phyloP scores from a whole-genome alignment of 2,888 invertebrate genomes.

The Xestoiulus laeticollis region DNA sequence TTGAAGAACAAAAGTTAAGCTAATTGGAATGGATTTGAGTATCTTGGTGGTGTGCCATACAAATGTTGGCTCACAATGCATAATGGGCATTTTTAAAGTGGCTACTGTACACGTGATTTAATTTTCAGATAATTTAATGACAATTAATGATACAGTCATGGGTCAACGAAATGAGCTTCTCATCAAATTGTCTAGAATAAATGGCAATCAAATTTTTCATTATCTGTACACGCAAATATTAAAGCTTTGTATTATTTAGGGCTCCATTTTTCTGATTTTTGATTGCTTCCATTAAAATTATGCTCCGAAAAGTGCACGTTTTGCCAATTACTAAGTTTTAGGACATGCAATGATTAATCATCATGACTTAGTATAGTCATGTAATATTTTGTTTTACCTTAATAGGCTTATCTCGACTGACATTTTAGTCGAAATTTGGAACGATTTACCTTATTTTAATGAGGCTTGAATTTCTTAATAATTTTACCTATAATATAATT shows the following conservation, averaged over 20 bases:
- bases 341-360: conserved; percentile 27
- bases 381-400: neutral
- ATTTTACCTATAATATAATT: too few relatives aligned
- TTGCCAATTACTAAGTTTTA: neutral
- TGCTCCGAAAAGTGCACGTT: conserved; percentile 2
- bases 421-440: neutral
- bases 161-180: neutral
- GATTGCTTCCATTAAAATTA: neutral
- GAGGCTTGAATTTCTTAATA: neutral
- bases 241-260: neutral
- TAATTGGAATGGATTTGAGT: too few relatives aligned
- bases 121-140: neutral
- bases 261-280: neutral
- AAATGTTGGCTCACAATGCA: neutral
- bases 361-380: neutral
- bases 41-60: neutral
- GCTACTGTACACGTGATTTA: neutral
- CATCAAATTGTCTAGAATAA: neutral
- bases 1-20: neutral
- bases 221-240: neutral
- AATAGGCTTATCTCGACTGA: neutral
- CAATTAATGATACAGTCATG: neutral
- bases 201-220: neutral
- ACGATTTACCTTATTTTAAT: neutral
- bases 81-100: neutral